Evolutionary conservation across 2,888 invertebrate species (phyloP), one percentile per base, ranked within the genome.

Genomic region (Nyleta sp.): DNA sequence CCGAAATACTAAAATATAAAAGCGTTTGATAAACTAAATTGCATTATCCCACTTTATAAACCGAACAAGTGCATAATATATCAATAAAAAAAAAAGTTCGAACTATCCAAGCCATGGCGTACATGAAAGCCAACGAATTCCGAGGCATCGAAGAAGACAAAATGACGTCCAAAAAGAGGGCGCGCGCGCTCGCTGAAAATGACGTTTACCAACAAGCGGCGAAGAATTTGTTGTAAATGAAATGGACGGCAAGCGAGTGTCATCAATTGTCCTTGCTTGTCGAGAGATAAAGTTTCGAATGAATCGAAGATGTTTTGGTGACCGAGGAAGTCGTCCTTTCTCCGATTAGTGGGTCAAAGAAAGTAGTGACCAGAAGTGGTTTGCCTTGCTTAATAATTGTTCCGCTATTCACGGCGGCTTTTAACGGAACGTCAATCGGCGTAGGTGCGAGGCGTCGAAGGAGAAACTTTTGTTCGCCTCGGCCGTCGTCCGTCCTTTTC

Each of bases 261-360:
- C 24, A 60, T 33, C 38, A 50, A 52, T 52, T 65, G 70, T 46
- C 76, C 70, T 76, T 70, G 62, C 20, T 13, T 18, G 52, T 52
- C 17, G 33, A 17, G 57, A 67, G 65, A 67, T 73, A 33, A 60
- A 71, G 52, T 60, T 78, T 64, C 77, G 65, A 80, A 79, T 53
- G 75, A 83, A 84, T 81, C 80, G 68, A 60, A 79, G 70, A 55
- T 62, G 68, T 87, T 87, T 88, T 81, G 87, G 85, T 80, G 81
- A 82, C 84, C 78, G 80, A 82, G 82, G 83, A 83, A 82, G 82
- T 67, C 70, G 79, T 81, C 88, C 88, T 89, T 89, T 89, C 88
- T 88, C 88, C 84, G 85, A 84, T 88, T 86, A 88, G 89, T 89
- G 80, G 89, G 89, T 88, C 89, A 85, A 88, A 88, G 89, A 89